phyloP scores from a whole-genome alignment of 2,888 invertebrate genomes.

The Prosopocoilus inquinatus region DNA sequence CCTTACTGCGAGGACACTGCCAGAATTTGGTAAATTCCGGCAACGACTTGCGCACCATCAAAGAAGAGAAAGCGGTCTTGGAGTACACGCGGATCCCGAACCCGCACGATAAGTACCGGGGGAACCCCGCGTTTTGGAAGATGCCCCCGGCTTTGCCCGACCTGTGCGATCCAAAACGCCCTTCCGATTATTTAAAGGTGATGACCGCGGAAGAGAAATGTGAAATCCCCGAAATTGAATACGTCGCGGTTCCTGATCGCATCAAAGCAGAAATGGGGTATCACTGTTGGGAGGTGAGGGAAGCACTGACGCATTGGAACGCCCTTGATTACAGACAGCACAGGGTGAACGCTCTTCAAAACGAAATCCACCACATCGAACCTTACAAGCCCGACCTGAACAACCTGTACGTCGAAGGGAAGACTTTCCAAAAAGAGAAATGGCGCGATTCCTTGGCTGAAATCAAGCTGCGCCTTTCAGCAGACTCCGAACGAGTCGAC shows the following conservation, averaged over 20 bases:
- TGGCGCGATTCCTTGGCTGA: neutral
- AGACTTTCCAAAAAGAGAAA: neutral
- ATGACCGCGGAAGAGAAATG: constrained; percentile 35
- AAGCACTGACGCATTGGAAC: constrained; percentile 13
- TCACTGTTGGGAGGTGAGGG: constrained; percentile 32
- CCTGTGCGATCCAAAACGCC: constrained; percentile 8
- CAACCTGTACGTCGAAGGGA: constrained; percentile 14
- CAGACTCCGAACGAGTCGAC: neutral
- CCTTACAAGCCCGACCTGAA: constrained; percentile 20
- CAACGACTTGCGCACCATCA: constrained; percentile 33
- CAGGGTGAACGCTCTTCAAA: constrained; percentile 9
- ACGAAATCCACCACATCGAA: constrained; percentile 15
- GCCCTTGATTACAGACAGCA: constrained; percentile 12
- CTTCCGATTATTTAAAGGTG: constrained; percentile 34
- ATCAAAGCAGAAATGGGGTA: constrained; percentile 38
- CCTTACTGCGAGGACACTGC: constrained; percentile 29
- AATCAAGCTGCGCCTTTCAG: neutral
- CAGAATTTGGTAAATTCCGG: constrained; percentile 39
- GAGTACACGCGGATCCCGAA: constrained; percentile 39
- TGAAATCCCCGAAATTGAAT: constrained; percentile 38
- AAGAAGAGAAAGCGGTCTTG: constrained; percentile 37
- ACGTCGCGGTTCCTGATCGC: constrained; percentile 35
- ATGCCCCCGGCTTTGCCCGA: constrained; percentile 34
- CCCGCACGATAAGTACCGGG: constrained; percentile 41
- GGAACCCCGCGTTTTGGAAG: constrained; percentile 44